Evolutionary conservation across 1,140 invertebrate genomes (phyloP).

Genomic region (Euura lappo): DNA sequence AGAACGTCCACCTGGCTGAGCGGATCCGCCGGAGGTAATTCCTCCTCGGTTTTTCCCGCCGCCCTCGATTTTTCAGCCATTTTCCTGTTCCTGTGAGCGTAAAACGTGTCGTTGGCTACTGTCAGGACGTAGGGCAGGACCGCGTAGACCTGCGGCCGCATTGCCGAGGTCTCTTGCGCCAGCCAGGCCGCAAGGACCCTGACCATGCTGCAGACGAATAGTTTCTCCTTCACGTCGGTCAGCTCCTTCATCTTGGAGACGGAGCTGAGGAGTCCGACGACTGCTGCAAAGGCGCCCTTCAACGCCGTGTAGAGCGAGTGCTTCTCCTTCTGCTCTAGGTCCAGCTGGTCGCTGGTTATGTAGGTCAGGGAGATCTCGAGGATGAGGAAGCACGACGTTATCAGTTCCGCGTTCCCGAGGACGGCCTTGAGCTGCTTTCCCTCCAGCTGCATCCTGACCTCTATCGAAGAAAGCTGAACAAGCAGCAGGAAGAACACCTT

Average conservation of each 20-base stretch:
- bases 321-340: constrained; percentile 88
- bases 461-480: constrained; percentile 87
- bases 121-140: constrained; percentile 80
- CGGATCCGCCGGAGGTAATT: constrained; percentile 62
- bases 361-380: constrained; percentile 82
- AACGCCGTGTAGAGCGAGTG: constrained; percentile 88
- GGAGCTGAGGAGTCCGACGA: constrained; percentile 76
- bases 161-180: constrained; percentile 89
- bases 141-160: constrained; percentile 81
- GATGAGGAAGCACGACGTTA: constrained; percentile 84
- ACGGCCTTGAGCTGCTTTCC: constrained; percentile 82
- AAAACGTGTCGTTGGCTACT: constrained; percentile 82
- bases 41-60: constrained; percentile 59
- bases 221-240: constrained; percentile 69
- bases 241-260: constrained; percentile 76
- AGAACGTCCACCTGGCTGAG: constrained; percentile 75
- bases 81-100: constrained; percentile 69
- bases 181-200: constrained; percentile 87
- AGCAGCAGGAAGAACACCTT: constrained; percentile 84
- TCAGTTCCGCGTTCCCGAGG: constrained; percentile 74
- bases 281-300: constrained; percentile 86
- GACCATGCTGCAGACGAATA: constrained; percentile 83
- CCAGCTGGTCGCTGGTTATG: constrained; percentile 80
- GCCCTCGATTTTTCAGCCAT: constrained; percentile 69
- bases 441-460: constrained; percentile 91